Conservation (phyloP, 2,888 invertebrate genomes). For the Disparrhopalites patrizii region DNA sequence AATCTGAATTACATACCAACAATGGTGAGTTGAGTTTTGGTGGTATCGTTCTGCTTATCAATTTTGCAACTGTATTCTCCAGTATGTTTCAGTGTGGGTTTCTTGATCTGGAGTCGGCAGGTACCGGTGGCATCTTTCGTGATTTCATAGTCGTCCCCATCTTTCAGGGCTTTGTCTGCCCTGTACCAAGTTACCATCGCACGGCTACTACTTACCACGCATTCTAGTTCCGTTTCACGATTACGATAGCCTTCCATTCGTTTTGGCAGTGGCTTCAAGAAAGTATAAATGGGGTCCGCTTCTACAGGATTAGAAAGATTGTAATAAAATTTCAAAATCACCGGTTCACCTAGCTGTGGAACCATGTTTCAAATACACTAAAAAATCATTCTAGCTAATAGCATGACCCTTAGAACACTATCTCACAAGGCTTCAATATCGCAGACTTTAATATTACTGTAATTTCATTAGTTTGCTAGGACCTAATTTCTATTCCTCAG, state of each 20-base stretch:
- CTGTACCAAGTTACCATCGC: slow-evolving; percentile 93
- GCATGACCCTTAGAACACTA: too few species aligned
- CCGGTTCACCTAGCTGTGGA: too few species aligned
- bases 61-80: slow-evolving; percentile 87
- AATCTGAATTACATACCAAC: slow-evolving; percentile 58
- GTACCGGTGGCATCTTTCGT: slow-evolving; percentile 90
- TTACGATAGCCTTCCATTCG: slow-evolving; percentile 82
- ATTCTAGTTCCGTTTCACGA: slow-evolving; percentile 87
- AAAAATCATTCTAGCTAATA: too few species aligned
- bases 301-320: slow-evolving; percentile 60
- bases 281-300: slow-evolving; percentile 89
- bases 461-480: too few species aligned
- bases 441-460: too few species aligned
- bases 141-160: slow-evolving; percentile 79
- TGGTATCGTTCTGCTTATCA: slow-evolving; percentile 82
- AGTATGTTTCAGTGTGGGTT: slow-evolving; percentile 74
- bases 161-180: slow-evolving; percentile 68
- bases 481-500: too few species aligned
- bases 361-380: too few species aligned
- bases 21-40: slow-evolving; percentile 73
- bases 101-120: slow-evolving; percentile 80
- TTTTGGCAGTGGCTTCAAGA: slow-evolving; percentile 85
- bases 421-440: too few species aligned
- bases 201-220: slow-evolving; percentile 87
- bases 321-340: too few species aligned